Evolutionary conservation across 2,797 vertebrate genomes (phyloP), one percentile per base, ranked within the genome.

Genomic region (Onychomys torridus): DNA sequence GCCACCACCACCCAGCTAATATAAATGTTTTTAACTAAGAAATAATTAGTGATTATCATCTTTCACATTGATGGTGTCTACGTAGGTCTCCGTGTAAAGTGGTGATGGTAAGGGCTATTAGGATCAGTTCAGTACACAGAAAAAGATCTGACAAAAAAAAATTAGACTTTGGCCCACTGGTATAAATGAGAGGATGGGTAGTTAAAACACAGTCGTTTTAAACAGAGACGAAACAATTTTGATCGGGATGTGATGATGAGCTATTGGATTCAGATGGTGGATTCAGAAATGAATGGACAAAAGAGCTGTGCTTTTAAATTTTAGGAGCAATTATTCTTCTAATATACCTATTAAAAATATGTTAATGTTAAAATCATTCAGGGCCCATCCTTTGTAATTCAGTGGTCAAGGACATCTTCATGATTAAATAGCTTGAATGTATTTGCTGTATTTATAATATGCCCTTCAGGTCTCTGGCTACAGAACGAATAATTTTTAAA

Each of bases 231-330:
- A 89, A 83, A 17, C 40, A 63, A 77, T 87, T 82, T 81, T 93
- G 84, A 85, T 82, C 57, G 19, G 78, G 25, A 76, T 88, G 40
- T 8, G 25, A 57, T 23, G 37, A 34, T 81, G 73, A 96, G 13
- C 25, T 93, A 93, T 89, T 90, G 9, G 27, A 43, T 93, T 89
- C 73, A 40, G 71, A 46, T 57, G 6, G 11, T 84, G 43, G 43
- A 52, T 96, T 12, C 90, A 91, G 46, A 94, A 93, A 75, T 96
- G 61, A 61, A 65, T 78, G 13, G 25, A 89, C 86, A 82, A 81
- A 57, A 37, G 46, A 78, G 21, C 29, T 69, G 9, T 29, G 12
- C 89, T 93, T 85, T 83, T 95, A 81, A 83, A 12, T 63, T 37
- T 82, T 87, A 95, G 69, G 89, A 92, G 23, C 23, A 77, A 0